phyloP scores from a whole-genome alignment of 2,888 invertebrate species.

The Thera britannica region DNA sequence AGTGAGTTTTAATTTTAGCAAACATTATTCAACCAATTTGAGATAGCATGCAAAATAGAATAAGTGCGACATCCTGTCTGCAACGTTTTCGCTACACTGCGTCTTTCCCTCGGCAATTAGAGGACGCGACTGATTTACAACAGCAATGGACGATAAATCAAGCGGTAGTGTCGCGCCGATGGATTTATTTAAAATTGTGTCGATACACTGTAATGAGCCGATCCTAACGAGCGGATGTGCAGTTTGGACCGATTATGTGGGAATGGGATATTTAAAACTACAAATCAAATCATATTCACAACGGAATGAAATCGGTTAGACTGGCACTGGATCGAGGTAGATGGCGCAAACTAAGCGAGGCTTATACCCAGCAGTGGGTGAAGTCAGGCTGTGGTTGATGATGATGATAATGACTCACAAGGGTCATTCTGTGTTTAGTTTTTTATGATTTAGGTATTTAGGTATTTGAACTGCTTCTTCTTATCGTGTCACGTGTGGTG shows the following conservation, averaged over 20 bases:
- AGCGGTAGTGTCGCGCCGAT: conserved; percentile 54
- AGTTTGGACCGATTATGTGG: conserved; percentile 21
- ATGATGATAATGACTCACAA: too few relatives aligned
- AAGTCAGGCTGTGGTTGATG: too few relatives aligned
- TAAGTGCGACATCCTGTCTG: not conserved
- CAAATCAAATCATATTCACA: too few relatives aligned
- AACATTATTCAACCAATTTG: not conserved
- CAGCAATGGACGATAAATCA: conserved; percentile 64
- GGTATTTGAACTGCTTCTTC: too few relatives aligned
- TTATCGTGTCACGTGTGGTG: too few relatives aligned
- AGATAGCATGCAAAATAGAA: conserved; percentile 1
- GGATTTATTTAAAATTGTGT: conserved; percentile 54
- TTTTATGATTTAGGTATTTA: too few relatives aligned
- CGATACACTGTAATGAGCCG: conserved; percentile 54
- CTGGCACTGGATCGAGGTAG: too few relatives aligned
- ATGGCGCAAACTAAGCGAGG: too few relatives aligned
- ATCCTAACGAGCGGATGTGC: conserved; percentile 46
- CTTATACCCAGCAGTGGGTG: too few relatives aligned
- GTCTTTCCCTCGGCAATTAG: conserved; percentile 57
- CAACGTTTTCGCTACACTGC: conserved; percentile 29
- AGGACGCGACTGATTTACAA: conserved; percentile 60
- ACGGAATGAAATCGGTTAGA: too few relatives aligned
- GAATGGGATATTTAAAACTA: not conserved
- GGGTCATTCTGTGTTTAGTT: too few relatives aligned
- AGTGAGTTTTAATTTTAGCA: too few relatives aligned